These are phyloP conservation scores for Ammodramus savannarum DNA, from an alignment of 2,113 vertebrate genomes.

Conservation along the genomic window DNA sequence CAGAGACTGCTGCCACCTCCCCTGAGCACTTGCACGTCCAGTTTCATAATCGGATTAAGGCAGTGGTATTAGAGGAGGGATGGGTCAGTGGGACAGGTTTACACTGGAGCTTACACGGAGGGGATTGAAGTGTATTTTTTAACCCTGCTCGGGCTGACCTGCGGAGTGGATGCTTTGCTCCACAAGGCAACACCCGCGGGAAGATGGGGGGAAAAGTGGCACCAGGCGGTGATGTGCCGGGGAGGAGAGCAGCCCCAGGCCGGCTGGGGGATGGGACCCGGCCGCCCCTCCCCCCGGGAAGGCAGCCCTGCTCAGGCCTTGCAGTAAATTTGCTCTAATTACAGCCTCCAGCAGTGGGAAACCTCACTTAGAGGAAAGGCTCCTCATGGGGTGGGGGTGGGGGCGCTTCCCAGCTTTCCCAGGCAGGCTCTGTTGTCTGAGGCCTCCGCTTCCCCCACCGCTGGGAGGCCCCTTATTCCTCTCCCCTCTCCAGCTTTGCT, in stretches of 20 bases:
- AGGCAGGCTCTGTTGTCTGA: conserved; percentile 63
- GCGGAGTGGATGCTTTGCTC: not conserved
- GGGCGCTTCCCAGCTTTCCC: conserved; percentile 58
- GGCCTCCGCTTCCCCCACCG: conserved; percentile 49
- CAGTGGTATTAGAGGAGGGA: conserved; percentile 64
- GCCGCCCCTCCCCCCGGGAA: conserved; percentile 61
- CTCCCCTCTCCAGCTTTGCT: conserved; percentile 47
- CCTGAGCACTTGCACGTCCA: conserved; percentile 63
- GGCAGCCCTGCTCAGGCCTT: conserved; percentile 70
- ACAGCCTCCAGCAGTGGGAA: conserved; percentile 78
- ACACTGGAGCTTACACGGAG: conserved; percentile 38
- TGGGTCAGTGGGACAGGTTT: conserved; percentile 70
- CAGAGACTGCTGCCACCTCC: conserved; percentile 1
- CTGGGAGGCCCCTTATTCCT: conserved; percentile 67
- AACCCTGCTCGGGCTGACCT: conserved; percentile 35
- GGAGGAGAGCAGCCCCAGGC: conserved; percentile 37
- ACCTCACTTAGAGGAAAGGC: conserved; percentile 76
- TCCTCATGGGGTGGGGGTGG: conserved; percentile 59
- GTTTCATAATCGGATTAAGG: conserved; percentile 70
- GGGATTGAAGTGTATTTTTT: conserved; percentile 55
- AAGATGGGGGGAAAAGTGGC: conserved; percentile 6
- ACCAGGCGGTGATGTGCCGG: not conserved
- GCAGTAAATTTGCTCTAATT: conserved; percentile 79
- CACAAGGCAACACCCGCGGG: not conserved
- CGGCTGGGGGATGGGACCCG: conserved; percentile 21